A percentile compares a stretch with the other conserved stretches of the same genome.
phyloP scores from a whole-genome alignment of 1,140 invertebrate species.

The Drosophila hydei region DNA sequence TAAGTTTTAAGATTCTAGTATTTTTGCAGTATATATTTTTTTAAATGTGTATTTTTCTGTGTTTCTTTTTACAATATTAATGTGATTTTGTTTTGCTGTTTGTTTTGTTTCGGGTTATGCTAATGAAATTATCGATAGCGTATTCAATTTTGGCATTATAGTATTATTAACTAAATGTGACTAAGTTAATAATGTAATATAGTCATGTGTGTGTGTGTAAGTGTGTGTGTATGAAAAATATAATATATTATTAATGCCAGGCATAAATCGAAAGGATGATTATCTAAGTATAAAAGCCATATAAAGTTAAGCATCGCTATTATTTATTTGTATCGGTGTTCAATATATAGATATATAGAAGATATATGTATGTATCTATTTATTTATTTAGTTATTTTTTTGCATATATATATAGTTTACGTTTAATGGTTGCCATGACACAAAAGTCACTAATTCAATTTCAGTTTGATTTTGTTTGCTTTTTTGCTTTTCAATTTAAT shows the following conservation, averaged over 20 bases:
- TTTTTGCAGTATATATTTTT: conserved; percentile 46
- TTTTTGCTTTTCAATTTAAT: conserved; percentile 1
- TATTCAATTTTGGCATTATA: conserved; percentile 52
- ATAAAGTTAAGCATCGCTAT: conserved; percentile 70
- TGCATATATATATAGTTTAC: conserved; percentile 36
- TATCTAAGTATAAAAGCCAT: conserved; percentile 74
- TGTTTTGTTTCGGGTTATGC: conserved; percentile 44
- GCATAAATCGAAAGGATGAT: conserved; percentile 80
- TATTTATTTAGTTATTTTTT: conserved; percentile 4
- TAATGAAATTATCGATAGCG: conserved; percentile 66
- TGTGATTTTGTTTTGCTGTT: conserved; percentile 41
- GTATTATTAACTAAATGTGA: conserved; percentile 71
- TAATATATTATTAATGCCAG: conserved; percentile 69
- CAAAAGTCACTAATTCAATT: conserved; percentile 62
- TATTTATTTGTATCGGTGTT: conserved; percentile 25
- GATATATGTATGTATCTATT: conserved; percentile 17
- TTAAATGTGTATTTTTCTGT: conserved; percentile 22
- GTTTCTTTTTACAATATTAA: conserved; percentile 52
- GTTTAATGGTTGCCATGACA: conserved; percentile 47
- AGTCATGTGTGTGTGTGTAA: conserved; percentile 36
- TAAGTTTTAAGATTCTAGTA: conserved; percentile 25
- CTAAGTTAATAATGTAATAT: conserved; percentile 64
- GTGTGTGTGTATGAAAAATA: conserved; percentile 43
- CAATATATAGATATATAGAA: conserved; percentile 27
- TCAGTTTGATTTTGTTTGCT: conserved; percentile 29